These are phyloP conservation scores for Hypanus sabinus DNA, from an alignment of 2,113 vertebrate species.

Conservation along the genomic window DNA sequence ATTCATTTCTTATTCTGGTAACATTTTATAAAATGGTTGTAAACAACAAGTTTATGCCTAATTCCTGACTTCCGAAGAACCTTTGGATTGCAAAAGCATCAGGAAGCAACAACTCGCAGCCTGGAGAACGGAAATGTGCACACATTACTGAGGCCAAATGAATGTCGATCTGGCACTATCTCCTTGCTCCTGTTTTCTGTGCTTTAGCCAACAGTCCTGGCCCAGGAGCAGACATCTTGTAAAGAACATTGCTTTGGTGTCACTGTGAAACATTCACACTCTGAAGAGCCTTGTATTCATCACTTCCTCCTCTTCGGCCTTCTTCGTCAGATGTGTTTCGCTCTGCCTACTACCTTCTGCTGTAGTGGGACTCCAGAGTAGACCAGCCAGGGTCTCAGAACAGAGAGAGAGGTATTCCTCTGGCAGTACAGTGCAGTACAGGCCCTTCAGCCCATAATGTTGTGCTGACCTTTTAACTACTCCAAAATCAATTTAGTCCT, in stretches of 20 bases:
- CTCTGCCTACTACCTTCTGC: neutral
- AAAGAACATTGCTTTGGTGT: neutral
- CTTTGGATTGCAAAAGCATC: too few species aligned
- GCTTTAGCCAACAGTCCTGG: neutral
- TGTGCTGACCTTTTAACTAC: too few species aligned
- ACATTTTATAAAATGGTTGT: too few species aligned
- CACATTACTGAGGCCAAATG: too few species aligned
- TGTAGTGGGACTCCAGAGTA: neutral
- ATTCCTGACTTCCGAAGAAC: too few species aligned
- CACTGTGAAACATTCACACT: neutral
- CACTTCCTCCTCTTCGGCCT: neutral
- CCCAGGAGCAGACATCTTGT: neutral
- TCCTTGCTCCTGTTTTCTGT: neutral
- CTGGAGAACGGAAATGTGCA: too few species aligned
- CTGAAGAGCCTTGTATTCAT: neutral
- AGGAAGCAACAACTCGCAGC: too few species aligned
- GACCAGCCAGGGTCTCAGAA: neutral
- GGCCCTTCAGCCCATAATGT: too few species aligned
- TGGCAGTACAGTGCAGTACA: too few species aligned
- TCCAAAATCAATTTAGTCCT: too few species aligned
- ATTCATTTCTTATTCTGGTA: too few species aligned
- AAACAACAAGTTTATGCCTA: too few species aligned
- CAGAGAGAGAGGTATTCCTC: neutral
- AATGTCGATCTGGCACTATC: neutral
- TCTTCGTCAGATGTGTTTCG: neutral